Conservation (phyloP, 30 jellyfish, hydroid and myxozoan species). For the Cassiopea xamachana region DNA sequence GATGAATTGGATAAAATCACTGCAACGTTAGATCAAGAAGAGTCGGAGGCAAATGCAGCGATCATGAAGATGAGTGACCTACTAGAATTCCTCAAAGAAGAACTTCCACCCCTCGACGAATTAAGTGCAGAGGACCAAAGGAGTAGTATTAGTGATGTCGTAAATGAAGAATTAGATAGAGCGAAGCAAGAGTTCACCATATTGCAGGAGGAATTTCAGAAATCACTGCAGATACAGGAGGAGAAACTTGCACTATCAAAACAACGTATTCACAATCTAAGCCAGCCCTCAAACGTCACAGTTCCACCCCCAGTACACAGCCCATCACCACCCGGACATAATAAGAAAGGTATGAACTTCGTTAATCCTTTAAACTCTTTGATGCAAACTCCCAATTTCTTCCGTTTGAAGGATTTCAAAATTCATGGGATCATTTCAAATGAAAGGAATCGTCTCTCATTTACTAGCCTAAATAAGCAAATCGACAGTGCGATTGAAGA, state of each 20-base stretch:
- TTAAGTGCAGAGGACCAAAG: slow-evolving; percentile 1
- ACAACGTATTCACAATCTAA: not conserved
- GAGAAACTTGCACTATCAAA: not conserved
- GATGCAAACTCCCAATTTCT: slow-evolving; percentile 1
- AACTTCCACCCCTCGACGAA: slow-evolving; percentile 24
- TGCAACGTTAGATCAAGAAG: not conserved
- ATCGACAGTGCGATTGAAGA: slow-evolving; percentile 52
- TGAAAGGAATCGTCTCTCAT: slow-evolving; percentile 32
- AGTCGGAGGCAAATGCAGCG: not conserved
- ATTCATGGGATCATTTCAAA: slow-evolving; percentile 49
- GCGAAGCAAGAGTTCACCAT: not conserved
- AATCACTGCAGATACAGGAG: not conserved
- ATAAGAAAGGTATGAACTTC: slow-evolving; percentile 16
- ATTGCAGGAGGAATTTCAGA: not conserved
- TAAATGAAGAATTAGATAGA: not conserved
- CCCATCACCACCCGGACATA: slow-evolving; percentile 9
- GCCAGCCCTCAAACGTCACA: slow-evolving; percentile 13
- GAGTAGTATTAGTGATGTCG: not conserved
- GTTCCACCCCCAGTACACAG: not conserved
- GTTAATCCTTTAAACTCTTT: slow-evolving; percentile 20
- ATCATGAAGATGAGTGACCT: not conserved
- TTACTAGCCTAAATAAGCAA: slow-evolving; percentile 39
- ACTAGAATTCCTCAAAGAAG: slow-evolving; percentile 12
- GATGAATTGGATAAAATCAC: not conserved
- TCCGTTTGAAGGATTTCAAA: slow-evolving; percentile 48